Conservation (phyloP, 2,888 invertebrate genomes). For the Pasiphila rectangulata region DNA sequence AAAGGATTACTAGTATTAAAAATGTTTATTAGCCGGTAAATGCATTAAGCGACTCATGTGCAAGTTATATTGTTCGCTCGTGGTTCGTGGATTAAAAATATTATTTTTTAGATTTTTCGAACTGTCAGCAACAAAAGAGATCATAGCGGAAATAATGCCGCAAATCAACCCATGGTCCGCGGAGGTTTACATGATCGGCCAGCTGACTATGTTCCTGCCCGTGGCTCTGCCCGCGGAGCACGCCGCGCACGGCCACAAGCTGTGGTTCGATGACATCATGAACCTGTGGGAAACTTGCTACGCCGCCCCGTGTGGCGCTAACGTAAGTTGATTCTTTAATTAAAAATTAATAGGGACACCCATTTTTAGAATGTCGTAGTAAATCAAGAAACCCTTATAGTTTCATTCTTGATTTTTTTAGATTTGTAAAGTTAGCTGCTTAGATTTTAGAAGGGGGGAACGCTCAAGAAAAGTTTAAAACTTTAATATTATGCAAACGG, state of each 20-base stretch:
- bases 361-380: too few species aligned
- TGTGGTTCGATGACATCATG: constrained; percentile 91
- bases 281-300: constrained; percentile 88
- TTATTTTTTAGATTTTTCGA: constrained; percentile 84
- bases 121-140: constrained; percentile 89
- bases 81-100: too few species aligned
- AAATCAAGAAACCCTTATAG: too few species aligned
- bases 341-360: neutral
- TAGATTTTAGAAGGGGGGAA: too few species aligned
- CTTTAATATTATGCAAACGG: too few species aligned
- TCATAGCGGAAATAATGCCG: constrained; percentile 91
- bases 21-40: too few species aligned
- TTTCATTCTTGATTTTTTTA: too few species aligned
- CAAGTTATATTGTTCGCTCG: too few species aligned
- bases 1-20: too few species aligned
- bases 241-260: constrained; percentile 83
- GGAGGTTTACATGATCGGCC: constrained; percentile 78
- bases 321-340: constrained; percentile 45
- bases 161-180: constrained; percentile 87
- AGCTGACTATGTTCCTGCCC: constrained; percentile 89
- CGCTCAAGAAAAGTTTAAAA: too few species aligned
- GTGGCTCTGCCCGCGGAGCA: constrained; percentile 83
- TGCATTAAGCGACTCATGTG: too few species aligned
- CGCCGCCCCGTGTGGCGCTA: constrained; percentile 84
- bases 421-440: too few species aligned